Evolutionary conservation across 2,113 vertebrate genomes (phyloP).

Genomic region (Dipodomys merriami): DNA sequence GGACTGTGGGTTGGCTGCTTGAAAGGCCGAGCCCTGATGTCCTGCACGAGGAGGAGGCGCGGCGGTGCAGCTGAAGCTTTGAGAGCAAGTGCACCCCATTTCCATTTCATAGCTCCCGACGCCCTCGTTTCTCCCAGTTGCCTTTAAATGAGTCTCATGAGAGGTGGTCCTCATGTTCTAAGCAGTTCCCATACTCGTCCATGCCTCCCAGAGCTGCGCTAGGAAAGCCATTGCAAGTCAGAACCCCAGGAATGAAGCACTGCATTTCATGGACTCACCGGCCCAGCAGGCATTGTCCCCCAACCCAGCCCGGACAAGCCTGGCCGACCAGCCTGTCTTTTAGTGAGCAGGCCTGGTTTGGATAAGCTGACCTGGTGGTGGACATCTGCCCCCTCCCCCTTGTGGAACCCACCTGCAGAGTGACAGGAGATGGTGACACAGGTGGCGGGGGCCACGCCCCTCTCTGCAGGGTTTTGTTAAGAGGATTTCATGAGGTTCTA

Average conservation of each 20-base stretch:
- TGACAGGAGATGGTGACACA: too few relatives aligned
- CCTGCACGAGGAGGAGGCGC: too few relatives aligned
- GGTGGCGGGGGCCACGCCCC: too few relatives aligned
- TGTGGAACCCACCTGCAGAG: background rate
- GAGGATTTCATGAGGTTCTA: background rate
- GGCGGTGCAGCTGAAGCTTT: accelerated
- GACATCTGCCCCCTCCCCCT: background rate
- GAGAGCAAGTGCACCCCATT: background rate
- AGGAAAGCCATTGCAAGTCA: conserved; percentile 20
- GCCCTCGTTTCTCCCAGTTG: conserved; percentile 59
- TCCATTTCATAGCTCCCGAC: conserved; percentile 62
- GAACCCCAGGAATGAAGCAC: conserved; percentile 10
- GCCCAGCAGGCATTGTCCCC: background rate
- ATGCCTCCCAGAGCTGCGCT: background rate
- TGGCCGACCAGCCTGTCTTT: too few relatives aligned
- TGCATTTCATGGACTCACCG: conserved; percentile 12
- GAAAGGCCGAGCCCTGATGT: too few relatives aligned
- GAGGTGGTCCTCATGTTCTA: conserved; percentile 41
- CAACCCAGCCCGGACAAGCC: background rate
- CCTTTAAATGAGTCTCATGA: conserved; percentile 61
- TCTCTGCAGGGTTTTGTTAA: background rate
- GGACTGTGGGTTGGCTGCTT: too few relatives aligned
- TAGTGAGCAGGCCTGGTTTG: background rate
- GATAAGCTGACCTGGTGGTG: background rate
- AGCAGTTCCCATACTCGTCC: conserved; percentile 9